Conservation (phyloP, 2,797 vertebrate genomes). For the Bryconaethiops microstoma region DNA sequence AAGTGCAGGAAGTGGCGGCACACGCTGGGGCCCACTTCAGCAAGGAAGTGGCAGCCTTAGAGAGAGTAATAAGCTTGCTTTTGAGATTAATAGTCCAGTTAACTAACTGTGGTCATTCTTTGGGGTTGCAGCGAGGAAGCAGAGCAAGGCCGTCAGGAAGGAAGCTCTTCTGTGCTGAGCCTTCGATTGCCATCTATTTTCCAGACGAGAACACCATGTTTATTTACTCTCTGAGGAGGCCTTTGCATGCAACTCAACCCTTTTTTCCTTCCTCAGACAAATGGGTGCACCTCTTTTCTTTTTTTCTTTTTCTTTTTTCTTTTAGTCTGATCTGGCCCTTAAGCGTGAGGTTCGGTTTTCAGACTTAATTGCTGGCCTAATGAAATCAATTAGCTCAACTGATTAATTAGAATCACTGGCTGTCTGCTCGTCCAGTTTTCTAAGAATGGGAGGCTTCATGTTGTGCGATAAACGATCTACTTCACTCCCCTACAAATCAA, state of each 20-base stretch:
- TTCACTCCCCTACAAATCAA: constrained; percentile 22
- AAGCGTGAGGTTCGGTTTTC: constrained; percentile 36
- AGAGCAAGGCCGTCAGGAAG: constrained; percentile 49
- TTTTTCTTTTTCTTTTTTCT: background rate
- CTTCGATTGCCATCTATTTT: constrained; percentile 37
- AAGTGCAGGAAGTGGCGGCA: constrained; percentile 60
- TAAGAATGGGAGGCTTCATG: constrained; percentile 24
- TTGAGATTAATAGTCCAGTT: constrained; percentile 70
- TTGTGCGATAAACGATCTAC: constrained; percentile 18
- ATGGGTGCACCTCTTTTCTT: background rate
- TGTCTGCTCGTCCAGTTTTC: constrained; percentile 22
- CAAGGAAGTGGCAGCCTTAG: constrained; percentile 42
- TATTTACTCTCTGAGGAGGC: background rate
- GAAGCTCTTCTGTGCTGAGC: constrained; percentile 36
- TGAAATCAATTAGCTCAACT: constrained; percentile 52
- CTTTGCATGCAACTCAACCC: background rate
- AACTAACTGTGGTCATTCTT: constrained; percentile 63
- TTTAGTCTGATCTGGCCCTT: background rate
- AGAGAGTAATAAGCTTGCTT: constrained; percentile 69
- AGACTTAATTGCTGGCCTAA: constrained; percentile 48
- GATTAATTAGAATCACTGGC: constrained; percentile 49
- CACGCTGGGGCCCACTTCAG: constrained; percentile 50
- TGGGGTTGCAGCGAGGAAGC: constrained; percentile 62
- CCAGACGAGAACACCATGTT: constrained; percentile 23
- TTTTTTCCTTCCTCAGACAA: constrained; percentile 16